Percentiles rank a stretch among this genome's conserved stretches.
phyloP scores from a whole-genome alignment of 2,113 vertebrate genomes.

The Bettongia penicillata region DNA sequence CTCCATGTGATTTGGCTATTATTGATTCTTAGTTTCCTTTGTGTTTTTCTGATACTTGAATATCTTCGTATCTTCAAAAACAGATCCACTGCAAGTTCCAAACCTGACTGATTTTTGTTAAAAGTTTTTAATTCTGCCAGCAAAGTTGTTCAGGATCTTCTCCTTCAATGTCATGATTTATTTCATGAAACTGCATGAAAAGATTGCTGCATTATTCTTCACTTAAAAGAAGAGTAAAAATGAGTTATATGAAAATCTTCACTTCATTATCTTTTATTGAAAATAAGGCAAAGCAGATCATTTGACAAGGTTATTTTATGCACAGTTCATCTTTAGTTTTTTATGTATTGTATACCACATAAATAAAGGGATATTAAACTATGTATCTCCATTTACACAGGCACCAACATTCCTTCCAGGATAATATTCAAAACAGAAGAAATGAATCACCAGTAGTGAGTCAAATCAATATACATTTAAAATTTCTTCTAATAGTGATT shows the following conservation, averaged over 20 bases:
- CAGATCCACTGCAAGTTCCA: not conserved
- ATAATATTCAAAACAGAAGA: not conserved
- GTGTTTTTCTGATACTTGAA: not conserved
- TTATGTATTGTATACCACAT: conserved; percentile 4
- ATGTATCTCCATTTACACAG: not conserved
- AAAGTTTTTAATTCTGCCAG: conserved; percentile 6
- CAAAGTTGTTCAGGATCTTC: not conserved
- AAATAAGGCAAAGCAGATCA: conserved; percentile 13
- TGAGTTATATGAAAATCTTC: not conserved
- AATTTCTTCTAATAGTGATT: not conserved
- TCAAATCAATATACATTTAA: not conserved
- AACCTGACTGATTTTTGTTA: not conserved
- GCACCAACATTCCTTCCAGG: not conserved
- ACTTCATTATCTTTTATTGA: not conserved
- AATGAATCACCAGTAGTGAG: not conserved
- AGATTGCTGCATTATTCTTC: not conserved
- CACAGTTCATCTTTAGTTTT: not conserved
- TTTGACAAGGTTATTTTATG: not conserved
- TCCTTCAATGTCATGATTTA: not conserved
- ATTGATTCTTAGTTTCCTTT: not conserved
- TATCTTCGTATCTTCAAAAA: not conserved
- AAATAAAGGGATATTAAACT: not conserved
- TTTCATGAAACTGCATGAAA: not conserved
- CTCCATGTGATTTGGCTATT: not conserved
- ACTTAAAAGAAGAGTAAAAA: conserved; percentile 19